These are phyloP conservation scores for Nyctereutes procyonoides DNA, from an alignment of 2,113 vertebrate genomes.

Conservation along the genomic window DNA sequence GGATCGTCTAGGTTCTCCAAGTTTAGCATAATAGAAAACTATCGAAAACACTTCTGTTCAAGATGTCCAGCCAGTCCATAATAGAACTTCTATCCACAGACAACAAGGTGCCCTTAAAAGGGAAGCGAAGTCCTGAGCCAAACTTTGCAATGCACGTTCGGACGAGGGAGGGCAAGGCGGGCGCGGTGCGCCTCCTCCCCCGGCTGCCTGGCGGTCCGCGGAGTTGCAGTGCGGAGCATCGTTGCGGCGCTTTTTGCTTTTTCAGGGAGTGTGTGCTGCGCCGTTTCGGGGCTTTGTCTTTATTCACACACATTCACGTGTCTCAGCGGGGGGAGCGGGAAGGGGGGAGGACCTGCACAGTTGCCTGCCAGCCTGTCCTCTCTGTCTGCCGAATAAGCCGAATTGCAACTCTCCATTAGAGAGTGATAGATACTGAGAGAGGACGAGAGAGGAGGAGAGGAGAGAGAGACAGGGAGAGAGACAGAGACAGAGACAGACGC, in stretches of 20 bases:
- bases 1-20: not conserved
- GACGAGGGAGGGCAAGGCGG: slow-evolving; percentile 44
- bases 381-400: slow-evolving; percentile 81
- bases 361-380: slow-evolving; percentile 83
- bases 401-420: slow-evolving; percentile 81
- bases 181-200: slow-evolving; percentile 46
- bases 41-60: not conserved
- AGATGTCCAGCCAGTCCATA: slow-evolving; percentile 33
- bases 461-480: slow-evolving; percentile 57
- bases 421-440: not conserved
- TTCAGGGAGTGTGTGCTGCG: slow-evolving; percentile 78
- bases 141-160: slow-evolving; percentile 66
- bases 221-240: slow-evolving; percentile 81
- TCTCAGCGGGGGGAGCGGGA: slow-evolving; percentile 82
- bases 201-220: slow-evolving; percentile 65
- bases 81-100: not conserved
- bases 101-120: not conserved
- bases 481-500: not conserved
- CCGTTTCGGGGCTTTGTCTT: slow-evolving; percentile 87
- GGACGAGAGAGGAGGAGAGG: slow-evolving; percentile 57
- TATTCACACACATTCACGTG: slow-evolving; percentile 87
- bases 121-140: slow-evolving; percentile 25
- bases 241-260: slow-evolving; percentile 83
- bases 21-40: slow-evolving; percentile 16
- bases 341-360: slow-evolving; percentile 79